Percentiles rank a stretch among this genome's conserved stretches.
phyloP scores from a whole-genome alignment of 2,113 vertebrate genomes.

The Ursus arctos region DNA sequence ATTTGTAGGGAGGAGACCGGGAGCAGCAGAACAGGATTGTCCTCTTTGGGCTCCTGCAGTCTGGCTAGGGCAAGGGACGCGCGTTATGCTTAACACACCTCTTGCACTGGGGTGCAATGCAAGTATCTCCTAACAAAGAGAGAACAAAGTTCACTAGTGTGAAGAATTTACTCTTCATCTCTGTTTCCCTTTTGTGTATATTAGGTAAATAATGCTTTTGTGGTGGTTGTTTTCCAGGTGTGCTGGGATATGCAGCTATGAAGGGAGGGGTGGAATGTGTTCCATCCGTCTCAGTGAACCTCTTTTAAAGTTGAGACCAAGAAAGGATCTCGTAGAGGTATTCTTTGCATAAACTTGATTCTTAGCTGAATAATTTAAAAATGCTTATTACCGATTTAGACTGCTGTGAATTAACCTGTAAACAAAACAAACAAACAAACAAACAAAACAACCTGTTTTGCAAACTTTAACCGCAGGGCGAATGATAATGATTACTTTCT shows the following conservation, averaged over 20 bases:
- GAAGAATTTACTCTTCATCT: not conserved
- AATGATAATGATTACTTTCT: not conserved
- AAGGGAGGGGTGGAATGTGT: conserved; percentile 95
- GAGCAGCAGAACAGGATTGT: not conserved
- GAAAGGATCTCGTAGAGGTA: conserved; percentile 97
- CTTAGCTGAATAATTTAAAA: not conserved
- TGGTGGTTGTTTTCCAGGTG: conserved; percentile 88
- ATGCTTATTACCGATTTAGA: not conserved
- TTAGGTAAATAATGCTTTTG: not conserved
- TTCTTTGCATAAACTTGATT: not conserved
- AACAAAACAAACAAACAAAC: not conserved
- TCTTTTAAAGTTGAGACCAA: conserved; percentile 94
- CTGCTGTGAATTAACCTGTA: not conserved
- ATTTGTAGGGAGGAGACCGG: not conserved
- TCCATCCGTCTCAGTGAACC: conserved; percentile 97
- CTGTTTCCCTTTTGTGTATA: not conserved
- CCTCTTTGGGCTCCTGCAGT: not conserved
- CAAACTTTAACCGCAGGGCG: not conserved
- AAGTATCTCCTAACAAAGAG: not conserved
- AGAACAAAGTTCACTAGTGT: not conserved
- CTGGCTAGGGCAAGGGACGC: not conserved
- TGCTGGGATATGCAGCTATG: conserved; percentile 96
- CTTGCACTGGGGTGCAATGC: not conserved
- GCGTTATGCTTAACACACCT: not conserved
- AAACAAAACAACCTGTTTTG: not conserved